These are phyloP conservation scores for Xiphophorus hellerii DNA, from an alignment of 2,113 vertebrate genomes.

Conservation along the genomic window DNA sequence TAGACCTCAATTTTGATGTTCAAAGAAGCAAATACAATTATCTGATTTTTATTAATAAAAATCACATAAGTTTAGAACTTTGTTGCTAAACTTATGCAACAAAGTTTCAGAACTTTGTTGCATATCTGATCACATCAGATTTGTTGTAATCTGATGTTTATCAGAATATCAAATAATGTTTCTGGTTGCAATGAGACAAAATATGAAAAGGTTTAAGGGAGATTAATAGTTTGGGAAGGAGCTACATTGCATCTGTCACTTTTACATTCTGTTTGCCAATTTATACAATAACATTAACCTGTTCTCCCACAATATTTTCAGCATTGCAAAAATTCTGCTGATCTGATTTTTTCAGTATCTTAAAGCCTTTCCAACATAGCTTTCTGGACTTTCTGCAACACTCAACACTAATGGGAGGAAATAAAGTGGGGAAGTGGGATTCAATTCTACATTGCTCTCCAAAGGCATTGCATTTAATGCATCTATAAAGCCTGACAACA, in stretches of 20 bases:
- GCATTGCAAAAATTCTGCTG: not conserved
- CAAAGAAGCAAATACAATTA: too few species aligned
- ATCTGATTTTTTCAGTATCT: not conserved
- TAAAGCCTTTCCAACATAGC: constrained; percentile 17
- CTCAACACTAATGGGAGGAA: constrained; percentile 12
- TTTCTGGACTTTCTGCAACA: constrained; percentile 12
- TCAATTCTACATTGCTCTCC: constrained; percentile 16
- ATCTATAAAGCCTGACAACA: constrained; percentile 9
- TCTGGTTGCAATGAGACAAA: not conserved
- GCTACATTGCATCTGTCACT: not conserved
- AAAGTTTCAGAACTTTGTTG: too few species aligned
- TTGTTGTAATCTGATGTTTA: too few species aligned
- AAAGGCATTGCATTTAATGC: constrained; percentile 41
- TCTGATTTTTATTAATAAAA: not conserved
- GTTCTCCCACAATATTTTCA: not conserved
- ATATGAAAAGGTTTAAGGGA: not conserved
- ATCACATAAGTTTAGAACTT: not conserved
- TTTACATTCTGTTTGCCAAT: not conserved
- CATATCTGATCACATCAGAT: too few species aligned
- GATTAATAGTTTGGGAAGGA: not conserved
- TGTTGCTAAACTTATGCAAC: too few species aligned
- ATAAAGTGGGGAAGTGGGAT: constrained; percentile 7
- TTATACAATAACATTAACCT: not conserved
- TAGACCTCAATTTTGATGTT: not conserved
- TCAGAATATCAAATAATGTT: not conserved